Percentiles rank a stretch among this genome's conserved stretches.
These are phyloP conservation scores for Trissolcus brochymenae DNA, from an alignment of 2,888 invertebrate genomes.

Conservation along the genomic window DNA sequence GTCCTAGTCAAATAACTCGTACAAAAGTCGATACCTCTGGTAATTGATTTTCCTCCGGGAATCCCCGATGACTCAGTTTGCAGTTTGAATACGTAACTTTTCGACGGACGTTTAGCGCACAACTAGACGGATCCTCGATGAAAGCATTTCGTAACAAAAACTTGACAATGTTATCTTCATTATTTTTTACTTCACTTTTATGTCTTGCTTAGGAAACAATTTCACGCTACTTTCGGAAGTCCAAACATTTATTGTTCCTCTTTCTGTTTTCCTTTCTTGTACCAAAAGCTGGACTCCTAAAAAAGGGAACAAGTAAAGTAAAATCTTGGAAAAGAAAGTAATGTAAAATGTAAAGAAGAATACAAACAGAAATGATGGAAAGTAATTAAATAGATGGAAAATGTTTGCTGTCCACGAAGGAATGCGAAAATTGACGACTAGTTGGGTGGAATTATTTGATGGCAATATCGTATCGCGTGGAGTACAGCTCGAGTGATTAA, in stretches of 20 bases:
- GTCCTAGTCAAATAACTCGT: constrained; percentile 3
- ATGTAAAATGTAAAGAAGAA: too few species aligned
- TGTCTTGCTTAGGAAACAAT: neutral
- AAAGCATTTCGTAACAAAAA: neutral
- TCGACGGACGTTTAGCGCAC: neutral
- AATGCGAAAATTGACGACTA: neutral
- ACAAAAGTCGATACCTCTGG: constrained; percentile 14
- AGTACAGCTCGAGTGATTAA: too few species aligned
- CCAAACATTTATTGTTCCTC: constrained; percentile 4
- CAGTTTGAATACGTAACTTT: neutral
- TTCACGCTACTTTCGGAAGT: constrained; percentile 7
- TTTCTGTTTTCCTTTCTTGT: neutral
- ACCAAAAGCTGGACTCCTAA: neutral
- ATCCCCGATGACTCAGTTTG: constrained; percentile 6
- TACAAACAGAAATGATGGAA: neutral
- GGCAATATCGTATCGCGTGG: too few species aligned
- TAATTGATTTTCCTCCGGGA: constrained; percentile 9
- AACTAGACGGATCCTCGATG: neutral
- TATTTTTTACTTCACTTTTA: neutral
- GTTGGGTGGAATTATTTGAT: neutral
- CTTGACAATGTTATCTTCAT: constrained; percentile 2
- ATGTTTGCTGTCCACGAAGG: too few species aligned
- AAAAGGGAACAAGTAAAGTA: neutral
- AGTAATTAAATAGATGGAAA: neutral
- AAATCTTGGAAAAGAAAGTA: too few species aligned